Conservation (phyloP, 2,888 invertebrate species). For the Acheta domesticus region DNA sequence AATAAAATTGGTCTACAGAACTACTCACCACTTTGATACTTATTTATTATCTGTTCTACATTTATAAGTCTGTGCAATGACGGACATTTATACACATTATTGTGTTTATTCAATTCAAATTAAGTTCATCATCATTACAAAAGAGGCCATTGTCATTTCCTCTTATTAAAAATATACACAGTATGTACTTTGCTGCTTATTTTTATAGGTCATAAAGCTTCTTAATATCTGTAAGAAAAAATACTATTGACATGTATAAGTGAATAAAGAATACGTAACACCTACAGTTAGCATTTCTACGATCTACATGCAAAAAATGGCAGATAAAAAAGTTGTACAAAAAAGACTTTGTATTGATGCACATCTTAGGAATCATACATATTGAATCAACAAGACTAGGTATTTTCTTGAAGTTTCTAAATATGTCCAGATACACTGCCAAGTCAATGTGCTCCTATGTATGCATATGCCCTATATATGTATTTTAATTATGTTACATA, state of each 20-base stretch:
- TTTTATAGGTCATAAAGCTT: conserved; percentile 9
- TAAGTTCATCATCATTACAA: neutral
- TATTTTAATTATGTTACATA: conserved; percentile 1
- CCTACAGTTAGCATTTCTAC: neutral
- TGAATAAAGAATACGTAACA: conserved; percentile 18
- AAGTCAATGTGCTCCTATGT: conserved; percentile 18
- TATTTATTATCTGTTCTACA: neutral
- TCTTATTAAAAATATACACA: conserved; percentile 18
- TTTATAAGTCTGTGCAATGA: neutral
- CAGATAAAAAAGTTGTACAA: conserved; percentile 36
- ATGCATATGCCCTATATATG: neutral
- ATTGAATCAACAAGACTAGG: conserved; percentile 30
- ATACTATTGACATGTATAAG: conserved; percentile 18
- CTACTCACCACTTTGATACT: neutral
- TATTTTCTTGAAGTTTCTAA: conserved; percentile 23
- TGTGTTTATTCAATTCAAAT: conserved; percentile 18
- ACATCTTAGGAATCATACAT: conserved; percentile 24
- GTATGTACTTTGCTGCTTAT: conserved; percentile 18
- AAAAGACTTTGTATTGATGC: conserved; percentile 29
- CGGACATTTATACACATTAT: conserved; percentile 1
- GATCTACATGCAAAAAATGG: conserved; percentile 32
- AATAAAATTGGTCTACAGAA: neutral
- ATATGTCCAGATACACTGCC: neutral
- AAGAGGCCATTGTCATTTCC: conserved; percentile 6
- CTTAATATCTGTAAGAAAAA: conserved; percentile 10